phyloP scores from a whole-genome alignment of 2,113 vertebrate genomes.

The Erinaceus europaeus region DNA sequence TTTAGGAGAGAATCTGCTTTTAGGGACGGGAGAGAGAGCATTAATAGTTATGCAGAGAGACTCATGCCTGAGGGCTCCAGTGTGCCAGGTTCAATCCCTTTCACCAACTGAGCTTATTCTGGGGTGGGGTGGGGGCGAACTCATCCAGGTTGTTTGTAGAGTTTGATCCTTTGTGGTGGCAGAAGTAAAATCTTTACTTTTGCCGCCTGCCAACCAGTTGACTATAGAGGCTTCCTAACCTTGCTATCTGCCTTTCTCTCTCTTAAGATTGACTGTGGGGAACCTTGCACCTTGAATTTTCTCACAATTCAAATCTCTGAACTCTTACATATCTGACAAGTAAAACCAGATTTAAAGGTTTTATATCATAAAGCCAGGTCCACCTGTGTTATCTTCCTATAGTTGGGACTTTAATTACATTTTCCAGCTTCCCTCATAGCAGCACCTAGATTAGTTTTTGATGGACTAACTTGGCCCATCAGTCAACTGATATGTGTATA shows the following conservation, averaged over 20 bases:
- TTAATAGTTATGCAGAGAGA: too few relatives aligned
- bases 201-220: too few relatives aligned
- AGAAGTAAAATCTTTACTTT: background rate
- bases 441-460: background rate
- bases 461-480: background rate
- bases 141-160: background rate
- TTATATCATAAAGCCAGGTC: background rate
- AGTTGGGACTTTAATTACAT: background rate
- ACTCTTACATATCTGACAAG: background rate
- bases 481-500: background rate
- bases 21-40: too few relatives aligned
- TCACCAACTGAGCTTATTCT: too few relatives aligned
- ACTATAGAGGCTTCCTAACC: background rate
- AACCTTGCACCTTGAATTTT: background rate
- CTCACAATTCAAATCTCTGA: background rate
- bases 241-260: background rate
- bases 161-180: background rate
- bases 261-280: background rate
- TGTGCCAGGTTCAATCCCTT: too few relatives aligned
- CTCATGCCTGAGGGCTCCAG: too few relatives aligned
- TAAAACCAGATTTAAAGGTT: conserved; percentile 4
- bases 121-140: too few relatives aligned
- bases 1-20: background rate
- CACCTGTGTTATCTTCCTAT: background rate
- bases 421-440: background rate